Conservation (phyloP, 2,797 vertebrate species). For the Artibeus lituratus region DNA sequence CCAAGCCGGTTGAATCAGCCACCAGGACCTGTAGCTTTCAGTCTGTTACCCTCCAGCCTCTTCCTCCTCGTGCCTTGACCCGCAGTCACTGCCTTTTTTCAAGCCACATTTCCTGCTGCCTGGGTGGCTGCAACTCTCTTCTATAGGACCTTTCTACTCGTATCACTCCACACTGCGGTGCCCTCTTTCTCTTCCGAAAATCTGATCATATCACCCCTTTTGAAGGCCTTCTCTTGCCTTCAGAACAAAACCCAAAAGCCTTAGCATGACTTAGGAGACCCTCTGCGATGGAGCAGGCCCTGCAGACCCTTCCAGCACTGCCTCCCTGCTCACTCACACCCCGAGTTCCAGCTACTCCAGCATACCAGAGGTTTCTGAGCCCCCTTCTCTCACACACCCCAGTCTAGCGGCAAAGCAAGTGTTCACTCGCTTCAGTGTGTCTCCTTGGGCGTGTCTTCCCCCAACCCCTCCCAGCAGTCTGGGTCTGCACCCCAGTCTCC, state of each 20-base stretch:
- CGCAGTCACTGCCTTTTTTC: not conserved
- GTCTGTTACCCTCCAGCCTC: not conserved
- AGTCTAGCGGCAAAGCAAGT: not conserved
- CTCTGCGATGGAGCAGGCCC: not conserved
- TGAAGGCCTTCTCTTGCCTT: not conserved
- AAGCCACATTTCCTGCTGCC: not conserved
- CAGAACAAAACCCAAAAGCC: not conserved
- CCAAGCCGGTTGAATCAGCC: not conserved
- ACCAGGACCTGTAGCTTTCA: not conserved
- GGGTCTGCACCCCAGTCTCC: not conserved
- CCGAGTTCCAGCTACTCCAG: not conserved
- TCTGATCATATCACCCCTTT: not conserved
- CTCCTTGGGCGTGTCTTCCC: not conserved
- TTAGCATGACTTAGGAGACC: not conserved
- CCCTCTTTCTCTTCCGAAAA: not conserved
- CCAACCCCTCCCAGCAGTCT: rapidly evolving
- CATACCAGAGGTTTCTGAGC: not conserved
- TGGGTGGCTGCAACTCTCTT: not conserved
- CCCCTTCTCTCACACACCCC: not conserved
- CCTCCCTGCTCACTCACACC: not conserved
- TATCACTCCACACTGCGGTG: not conserved
- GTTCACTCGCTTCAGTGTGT: not conserved
- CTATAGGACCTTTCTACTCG: not conserved
- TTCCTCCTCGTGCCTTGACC: not conserved
- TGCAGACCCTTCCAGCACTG: not conserved